phyloP scores from a whole-genome alignment of 2,797 vertebrate genomes.

The Peromyscus attwateri region DNA sequence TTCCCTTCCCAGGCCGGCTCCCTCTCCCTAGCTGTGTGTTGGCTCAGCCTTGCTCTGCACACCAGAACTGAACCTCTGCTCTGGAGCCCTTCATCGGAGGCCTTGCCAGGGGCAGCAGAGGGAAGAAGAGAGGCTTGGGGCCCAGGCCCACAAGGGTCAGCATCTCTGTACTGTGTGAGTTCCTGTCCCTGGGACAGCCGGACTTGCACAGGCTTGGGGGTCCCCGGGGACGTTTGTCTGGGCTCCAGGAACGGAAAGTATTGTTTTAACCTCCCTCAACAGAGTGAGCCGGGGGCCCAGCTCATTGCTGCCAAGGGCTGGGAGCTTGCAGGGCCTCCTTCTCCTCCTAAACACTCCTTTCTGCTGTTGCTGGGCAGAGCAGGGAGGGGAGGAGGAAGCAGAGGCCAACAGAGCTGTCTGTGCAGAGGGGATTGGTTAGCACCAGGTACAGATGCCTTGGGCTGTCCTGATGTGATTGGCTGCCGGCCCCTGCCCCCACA shows the following conservation, averaged over 20 bases:
- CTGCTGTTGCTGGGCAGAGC: constrained; percentile 81
- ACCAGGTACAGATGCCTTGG: constrained; percentile 74
- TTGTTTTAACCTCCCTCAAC: constrained; percentile 76
- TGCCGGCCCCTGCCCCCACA: constrained; percentile 17
- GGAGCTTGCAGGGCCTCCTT: constrained; percentile 70
- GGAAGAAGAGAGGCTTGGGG: constrained; percentile 34
- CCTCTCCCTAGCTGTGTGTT: neutral
- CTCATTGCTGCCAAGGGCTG: constrained; percentile 74
- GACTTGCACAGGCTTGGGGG: constrained; percentile 56
- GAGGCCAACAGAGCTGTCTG: constrained; percentile 51
- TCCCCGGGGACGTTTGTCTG: constrained; percentile 67
- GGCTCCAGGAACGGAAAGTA: constrained; percentile 74
- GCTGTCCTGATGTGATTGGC: constrained; percentile 68
- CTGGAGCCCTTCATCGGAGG: constrained; percentile 27
- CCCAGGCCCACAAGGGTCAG: constrained; percentile 65
- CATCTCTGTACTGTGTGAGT: constrained; percentile 62
- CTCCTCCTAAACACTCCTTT: constrained; percentile 60
- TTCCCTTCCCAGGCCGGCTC: neutral
- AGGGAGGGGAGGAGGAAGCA: constrained; percentile 63
- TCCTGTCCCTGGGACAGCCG: constrained; percentile 71
- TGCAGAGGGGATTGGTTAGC: constrained; percentile 66
- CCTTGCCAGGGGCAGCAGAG: constrained; percentile 41
- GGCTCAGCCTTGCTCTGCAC: neutral
- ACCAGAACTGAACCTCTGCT: neutral
- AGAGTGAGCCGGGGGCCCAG: constrained; percentile 70